Conservation (phyloP, 64 coral and sea anemone species). For the Dendrophyllia cribrosa region DNA sequence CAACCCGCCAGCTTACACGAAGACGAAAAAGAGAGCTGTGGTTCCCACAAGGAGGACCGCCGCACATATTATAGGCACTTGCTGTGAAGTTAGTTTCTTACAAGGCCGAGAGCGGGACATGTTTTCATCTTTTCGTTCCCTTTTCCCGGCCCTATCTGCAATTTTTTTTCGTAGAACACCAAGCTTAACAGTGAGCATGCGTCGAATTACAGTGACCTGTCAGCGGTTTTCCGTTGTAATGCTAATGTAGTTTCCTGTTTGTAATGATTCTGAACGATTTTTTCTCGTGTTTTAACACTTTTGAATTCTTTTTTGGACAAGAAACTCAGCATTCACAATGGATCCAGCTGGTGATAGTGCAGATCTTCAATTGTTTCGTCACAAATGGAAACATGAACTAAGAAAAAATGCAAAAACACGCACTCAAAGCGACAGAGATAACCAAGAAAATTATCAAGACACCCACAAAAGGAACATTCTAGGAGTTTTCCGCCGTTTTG, state of each 20-base stretch:
- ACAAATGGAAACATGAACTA: conserved; percentile 76
- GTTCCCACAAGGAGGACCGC: conserved; percentile 91
- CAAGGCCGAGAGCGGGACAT: conserved; percentile 79
- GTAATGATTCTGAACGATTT: too few relatives aligned
- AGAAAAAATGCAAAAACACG: neutral
- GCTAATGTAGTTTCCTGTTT: neutral
- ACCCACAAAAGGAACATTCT: neutral
- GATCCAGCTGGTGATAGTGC: conserved; percentile 44
- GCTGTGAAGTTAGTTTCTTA: conserved; percentile 82
- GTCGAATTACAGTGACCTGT: conserved; percentile 31
- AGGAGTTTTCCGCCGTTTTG: neutral
- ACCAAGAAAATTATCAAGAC: neutral
- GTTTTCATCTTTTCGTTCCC: conserved; percentile 16
- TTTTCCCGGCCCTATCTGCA: conserved; percentile 20
- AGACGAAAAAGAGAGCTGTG: conserved; percentile 92
- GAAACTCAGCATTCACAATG: neutral
- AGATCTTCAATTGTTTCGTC: conserved; percentile 68
- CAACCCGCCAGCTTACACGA: conserved; percentile 79
- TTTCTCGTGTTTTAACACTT: neutral
- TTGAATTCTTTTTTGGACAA: neutral
- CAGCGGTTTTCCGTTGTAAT: conserved; percentile 56
- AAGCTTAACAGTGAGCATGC: conserved; percentile 70
- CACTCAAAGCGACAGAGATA: neutral
- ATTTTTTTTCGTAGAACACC: conserved; percentile 6
- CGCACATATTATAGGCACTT: conserved; percentile 95